Percentiles rank a stretch among this genome's conserved stretches.
Conservation (phyloP, 2,888 invertebrate species). For the Spodoptera exigua region DNA sequence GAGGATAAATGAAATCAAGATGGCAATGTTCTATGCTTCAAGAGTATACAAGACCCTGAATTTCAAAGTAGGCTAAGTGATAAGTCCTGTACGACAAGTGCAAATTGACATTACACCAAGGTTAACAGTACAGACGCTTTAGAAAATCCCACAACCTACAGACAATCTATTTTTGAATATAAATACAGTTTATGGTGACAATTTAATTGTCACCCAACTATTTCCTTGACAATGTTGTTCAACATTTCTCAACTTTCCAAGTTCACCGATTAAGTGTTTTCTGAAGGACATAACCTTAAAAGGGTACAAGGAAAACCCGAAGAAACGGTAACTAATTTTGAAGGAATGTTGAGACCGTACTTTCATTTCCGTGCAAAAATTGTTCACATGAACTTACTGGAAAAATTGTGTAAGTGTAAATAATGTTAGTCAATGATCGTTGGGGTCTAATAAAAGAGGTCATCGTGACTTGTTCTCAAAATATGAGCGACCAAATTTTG, state of each 20-base stretch:
- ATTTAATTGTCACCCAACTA: conserved; percentile 23
- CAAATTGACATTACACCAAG: conserved; percentile 27
- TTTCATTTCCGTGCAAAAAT: conserved; percentile 48
- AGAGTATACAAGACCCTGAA: conserved; percentile 25
- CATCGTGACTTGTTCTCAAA: conserved; percentile 49
- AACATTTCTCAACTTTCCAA: conserved; percentile 47
- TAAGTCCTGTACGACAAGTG: conserved; percentile 40
- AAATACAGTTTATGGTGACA: conserved; percentile 8
- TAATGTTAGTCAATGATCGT: conserved; percentile 31
- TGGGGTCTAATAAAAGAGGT: conserved; percentile 25
- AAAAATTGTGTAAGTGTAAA: conserved; percentile 42
- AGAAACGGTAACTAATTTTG: conserved; percentile 35
- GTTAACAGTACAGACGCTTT: conserved; percentile 11
- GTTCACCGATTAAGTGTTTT: conserved; percentile 17
- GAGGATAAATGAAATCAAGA: conserved; percentile 5
- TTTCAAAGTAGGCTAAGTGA: conserved; percentile 32
- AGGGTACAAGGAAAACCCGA: conserved; percentile 39
- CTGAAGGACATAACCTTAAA: conserved; percentile 33
- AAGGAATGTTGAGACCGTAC: conserved; percentile 36
- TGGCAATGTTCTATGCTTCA: background rate
- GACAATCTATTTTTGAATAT: conserved; percentile 23
- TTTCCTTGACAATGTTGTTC: conserved; percentile 35
- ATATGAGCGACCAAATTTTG: conserved; percentile 43
- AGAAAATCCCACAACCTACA: conserved; percentile 20
- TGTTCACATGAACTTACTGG: conserved; percentile 16